phyloP scores from a whole-genome alignment of 2,113 vertebrate species.

The Tachysurus vachellii region DNA sequence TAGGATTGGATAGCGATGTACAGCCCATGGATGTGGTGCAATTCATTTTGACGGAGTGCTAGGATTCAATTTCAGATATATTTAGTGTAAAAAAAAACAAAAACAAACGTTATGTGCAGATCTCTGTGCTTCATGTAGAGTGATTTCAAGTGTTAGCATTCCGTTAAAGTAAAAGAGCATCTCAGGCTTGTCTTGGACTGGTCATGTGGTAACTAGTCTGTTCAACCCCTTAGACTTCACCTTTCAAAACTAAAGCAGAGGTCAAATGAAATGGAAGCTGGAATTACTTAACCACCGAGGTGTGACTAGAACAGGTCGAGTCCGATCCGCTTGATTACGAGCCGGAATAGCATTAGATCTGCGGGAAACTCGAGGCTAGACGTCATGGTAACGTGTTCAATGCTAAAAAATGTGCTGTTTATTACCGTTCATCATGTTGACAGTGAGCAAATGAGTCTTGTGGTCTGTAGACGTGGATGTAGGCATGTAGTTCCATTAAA shows the following conservation, averaged over 20 bases:
- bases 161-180: background rate
- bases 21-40: background rate
- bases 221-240: background rate
- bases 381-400: background rate
- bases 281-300: constrained; percentile 4
- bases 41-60: background rate
- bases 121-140: background rate
- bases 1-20: background rate
- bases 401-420: background rate
- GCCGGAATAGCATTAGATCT: constrained; percentile 12
- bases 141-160: background rate
- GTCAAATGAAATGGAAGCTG: constrained; percentile 23
- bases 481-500: background rate
- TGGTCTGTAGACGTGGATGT: background rate
- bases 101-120: too few species aligned
- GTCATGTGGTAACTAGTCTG: background rate
- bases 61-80: background rate
- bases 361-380: background rate
- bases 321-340: constrained; percentile 27
- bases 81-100: background rate
- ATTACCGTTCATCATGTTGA: background rate
- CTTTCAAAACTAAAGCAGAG: constrained; percentile 8
- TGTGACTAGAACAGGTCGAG: constrained; percentile 30
- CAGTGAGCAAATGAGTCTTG: background rate
- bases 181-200: background rate